Conservation (phyloP, 1,140 invertebrate genomes). For the Wiebesia pumilae region DNA sequence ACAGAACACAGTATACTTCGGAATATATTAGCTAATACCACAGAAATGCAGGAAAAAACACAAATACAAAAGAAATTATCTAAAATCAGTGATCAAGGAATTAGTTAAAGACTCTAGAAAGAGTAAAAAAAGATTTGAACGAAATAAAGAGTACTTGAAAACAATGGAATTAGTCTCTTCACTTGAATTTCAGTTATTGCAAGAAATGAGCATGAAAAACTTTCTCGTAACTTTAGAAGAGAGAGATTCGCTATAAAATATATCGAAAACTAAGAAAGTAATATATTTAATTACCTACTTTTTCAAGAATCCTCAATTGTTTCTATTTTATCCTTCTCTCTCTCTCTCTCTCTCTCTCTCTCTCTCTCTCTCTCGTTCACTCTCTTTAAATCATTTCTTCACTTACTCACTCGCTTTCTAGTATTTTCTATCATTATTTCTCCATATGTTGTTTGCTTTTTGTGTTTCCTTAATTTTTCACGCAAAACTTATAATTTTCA, state of each 20-base stretch:
- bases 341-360: no score
- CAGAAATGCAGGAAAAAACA: no score
- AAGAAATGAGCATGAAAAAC: slow-evolving; percentile 49
- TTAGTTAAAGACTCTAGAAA: no score
- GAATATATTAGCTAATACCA: no score
- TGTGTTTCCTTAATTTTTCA: no score
- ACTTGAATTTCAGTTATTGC: slow-evolving; percentile 60
- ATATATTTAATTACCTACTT: slow-evolving; percentile 61
- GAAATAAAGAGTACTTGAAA: not conserved
- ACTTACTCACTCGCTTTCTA: no score
- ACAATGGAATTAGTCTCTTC: not conserved
- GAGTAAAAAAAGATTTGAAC: not conserved
- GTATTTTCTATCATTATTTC: no score
- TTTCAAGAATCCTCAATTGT: slow-evolving; percentile 42
- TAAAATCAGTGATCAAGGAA: no score
- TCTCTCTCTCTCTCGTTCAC: not conserved
- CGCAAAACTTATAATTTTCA: no score
- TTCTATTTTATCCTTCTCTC: slow-evolving; percentile 19
- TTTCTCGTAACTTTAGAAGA: not conserved
- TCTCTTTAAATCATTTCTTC: not conserved
- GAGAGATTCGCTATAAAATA: slow-evolving; percentile 4
- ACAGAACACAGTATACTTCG: no score
- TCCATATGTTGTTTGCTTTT: no score
- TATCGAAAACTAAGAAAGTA: slow-evolving; percentile 45
- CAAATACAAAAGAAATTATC: no score